Percentiles rank a stretch among this genome's conserved stretches.
Evolutionary conservation across 2,113 vertebrate species (phyloP).

Genomic region (Falco punctatus): DNA sequence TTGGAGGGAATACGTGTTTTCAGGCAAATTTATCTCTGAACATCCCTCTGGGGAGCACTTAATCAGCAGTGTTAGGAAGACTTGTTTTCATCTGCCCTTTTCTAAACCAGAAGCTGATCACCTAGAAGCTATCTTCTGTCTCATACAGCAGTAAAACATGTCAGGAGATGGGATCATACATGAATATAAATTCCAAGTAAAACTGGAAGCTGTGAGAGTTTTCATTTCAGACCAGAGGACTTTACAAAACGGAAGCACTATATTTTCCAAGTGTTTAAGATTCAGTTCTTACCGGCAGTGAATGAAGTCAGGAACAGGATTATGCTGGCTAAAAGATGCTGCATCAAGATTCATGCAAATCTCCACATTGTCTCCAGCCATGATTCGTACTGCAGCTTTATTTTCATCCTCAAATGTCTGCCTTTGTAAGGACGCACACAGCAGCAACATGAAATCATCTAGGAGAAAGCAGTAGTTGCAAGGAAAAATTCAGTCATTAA

Average conservation of each 20-base stretch:
- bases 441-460: constrained; percentile 97
- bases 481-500: neutral
- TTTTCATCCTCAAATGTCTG: constrained; percentile 97
- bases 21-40: neutral
- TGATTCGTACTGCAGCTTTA: constrained; percentile 88
- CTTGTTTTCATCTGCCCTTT: neutral
- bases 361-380: constrained; percentile 97
- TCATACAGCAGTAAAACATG: neutral
- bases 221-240: neutral
- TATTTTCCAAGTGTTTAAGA: neutral
- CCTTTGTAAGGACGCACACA: constrained; percentile 94
- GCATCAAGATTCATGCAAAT: constrained; percentile 97
- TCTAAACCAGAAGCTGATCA: neutral
- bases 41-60: neutral
- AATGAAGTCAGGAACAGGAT: constrained; percentile 97
- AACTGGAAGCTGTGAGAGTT: neutral
- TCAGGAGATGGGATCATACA: neutral
- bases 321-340: constrained; percentile 94
- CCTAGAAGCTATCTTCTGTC: neutral
- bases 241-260: neutral
- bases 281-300: constrained; percentile 87
- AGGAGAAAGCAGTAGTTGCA: neutral
- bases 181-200: neutral
- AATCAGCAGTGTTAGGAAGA: neutral
- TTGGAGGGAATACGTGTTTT: neutral